A percentile compares a stretch with the other conserved stretches of the same genome.
Conservation (phyloP, 2,113 vertebrate species). For the Tauraco erythrolophus region DNA sequence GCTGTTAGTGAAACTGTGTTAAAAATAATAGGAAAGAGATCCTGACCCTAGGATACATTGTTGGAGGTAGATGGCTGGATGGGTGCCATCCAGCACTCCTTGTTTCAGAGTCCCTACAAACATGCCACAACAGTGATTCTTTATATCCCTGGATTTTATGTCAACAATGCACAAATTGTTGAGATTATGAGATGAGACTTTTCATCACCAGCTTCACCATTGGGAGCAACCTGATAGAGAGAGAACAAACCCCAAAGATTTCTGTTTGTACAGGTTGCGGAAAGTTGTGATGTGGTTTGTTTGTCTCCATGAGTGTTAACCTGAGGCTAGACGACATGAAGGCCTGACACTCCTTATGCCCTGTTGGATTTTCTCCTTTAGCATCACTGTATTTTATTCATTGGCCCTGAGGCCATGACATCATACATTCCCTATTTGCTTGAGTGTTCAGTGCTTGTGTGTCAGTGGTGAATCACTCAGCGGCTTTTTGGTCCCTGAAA, state of each 20-base stretch:
- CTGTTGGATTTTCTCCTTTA: neutral
- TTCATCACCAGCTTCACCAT: neutral
- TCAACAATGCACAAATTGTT: neutral
- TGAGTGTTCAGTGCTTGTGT: neutral
- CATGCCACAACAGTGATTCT: neutral
- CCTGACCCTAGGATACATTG: neutral
- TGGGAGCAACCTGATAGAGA: neutral
- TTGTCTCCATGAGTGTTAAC: neutral
- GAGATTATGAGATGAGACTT: neutral
- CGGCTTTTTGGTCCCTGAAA: neutral
- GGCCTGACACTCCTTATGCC: neutral
- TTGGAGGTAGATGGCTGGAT: neutral
- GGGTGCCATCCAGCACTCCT: neutral
- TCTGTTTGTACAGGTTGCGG: neutral
- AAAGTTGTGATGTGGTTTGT: neutral
- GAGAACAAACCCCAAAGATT: neutral
- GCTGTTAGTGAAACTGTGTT: neutral
- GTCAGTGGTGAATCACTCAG: neutral
- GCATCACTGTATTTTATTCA: neutral
- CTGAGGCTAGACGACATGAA: neutral
- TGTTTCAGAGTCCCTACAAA: neutral
- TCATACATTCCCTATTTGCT: neutral
- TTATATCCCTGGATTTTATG: neutral
- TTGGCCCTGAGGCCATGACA: neutral
- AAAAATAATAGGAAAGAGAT: neutral